Conservation (phyloP, 30 jellyfish, hydroid and myxozoan species). For the Pseudorhiza aurosa region DNA sequence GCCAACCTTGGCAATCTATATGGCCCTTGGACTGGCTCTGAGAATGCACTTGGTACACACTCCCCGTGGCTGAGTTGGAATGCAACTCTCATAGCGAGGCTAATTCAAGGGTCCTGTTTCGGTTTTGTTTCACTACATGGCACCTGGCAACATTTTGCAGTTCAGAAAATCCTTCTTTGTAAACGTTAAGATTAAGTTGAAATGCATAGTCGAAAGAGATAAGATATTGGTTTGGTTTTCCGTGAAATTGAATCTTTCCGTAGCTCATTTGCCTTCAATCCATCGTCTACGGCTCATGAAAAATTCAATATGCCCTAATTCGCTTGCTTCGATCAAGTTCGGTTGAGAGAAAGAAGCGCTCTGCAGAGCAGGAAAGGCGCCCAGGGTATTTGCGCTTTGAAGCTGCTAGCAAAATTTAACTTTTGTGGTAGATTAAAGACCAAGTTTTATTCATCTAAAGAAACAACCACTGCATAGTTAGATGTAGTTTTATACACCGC, state of each 20-base stretch:
- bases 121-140: neutral
- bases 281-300: constrained; percentile 45
- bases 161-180: constrained; percentile 22
- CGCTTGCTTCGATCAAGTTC: constrained; percentile 31
- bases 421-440: constrained; percentile 54
- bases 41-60: no score
- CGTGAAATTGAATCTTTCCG: constrained; percentile 18
- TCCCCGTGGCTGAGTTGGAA: no score
- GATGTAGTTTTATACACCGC: constrained; percentile 56
- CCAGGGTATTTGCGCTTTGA: constrained; percentile 64
- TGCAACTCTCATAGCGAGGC: no score
- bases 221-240: constrained; percentile 39
- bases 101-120: no score
- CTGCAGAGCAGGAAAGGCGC: constrained; percentile 53
- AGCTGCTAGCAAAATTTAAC: constrained; percentile 53
- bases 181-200: constrained; percentile 45
- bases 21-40: no score
- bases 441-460: constrained; percentile 55
- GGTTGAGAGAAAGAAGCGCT: constrained; percentile 26
- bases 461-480: constrained; percentile 36
- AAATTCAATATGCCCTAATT: constrained; percentile 24
- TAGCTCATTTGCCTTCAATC: constrained; percentile 24
- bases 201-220: constrained; percentile 54
- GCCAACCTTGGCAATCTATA: no score
- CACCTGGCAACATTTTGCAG: constrained; percentile 33